phyloP scores from a whole-genome alignment of 30 jellyfish, hydroid and myxozoan species.

The Catostylus mosaicus region DNA sequence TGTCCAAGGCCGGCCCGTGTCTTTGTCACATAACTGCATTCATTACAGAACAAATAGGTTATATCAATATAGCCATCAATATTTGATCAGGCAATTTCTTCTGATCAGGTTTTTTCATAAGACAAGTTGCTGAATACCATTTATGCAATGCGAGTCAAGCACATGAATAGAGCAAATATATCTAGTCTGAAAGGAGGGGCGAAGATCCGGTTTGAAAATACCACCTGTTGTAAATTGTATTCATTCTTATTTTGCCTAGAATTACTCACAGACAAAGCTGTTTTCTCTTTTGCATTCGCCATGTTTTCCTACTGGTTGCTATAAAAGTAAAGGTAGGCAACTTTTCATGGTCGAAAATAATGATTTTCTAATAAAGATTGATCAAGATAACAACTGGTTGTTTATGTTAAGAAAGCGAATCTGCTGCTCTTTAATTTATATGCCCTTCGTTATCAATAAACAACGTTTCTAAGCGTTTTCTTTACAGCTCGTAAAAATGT shows the following conservation, averaged over 20 bases:
- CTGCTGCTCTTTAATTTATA: too few relatives aligned
- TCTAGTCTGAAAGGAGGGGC: background rate
- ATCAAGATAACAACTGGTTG: too few relatives aligned
- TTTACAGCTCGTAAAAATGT: too few relatives aligned
- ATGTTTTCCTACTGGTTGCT: background rate
- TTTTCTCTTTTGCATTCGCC: background rate
- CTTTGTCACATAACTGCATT: background rate
- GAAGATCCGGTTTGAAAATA: background rate
- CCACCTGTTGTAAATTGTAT: background rate
- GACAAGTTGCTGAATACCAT: background rate
- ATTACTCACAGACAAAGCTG: background rate
- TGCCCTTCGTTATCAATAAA: too few relatives aligned
- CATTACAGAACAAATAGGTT: background rate
- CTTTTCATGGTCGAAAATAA: background rate
- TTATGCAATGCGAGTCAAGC: background rate
- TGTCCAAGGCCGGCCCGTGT: background rate
- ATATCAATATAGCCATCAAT: background rate
- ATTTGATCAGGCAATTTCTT: background rate
- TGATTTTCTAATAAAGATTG: too few relatives aligned
- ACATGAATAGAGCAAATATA: background rate
- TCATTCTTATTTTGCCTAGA: background rate
- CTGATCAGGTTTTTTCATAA: background rate
- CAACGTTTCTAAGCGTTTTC: too few relatives aligned
- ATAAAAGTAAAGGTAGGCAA: conserved; percentile 1
- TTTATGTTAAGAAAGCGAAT: too few relatives aligned